Evolutionary conservation across 2,113 vertebrate genomes (phyloP).

Genomic region (Larimichthys polyactis): DNA sequence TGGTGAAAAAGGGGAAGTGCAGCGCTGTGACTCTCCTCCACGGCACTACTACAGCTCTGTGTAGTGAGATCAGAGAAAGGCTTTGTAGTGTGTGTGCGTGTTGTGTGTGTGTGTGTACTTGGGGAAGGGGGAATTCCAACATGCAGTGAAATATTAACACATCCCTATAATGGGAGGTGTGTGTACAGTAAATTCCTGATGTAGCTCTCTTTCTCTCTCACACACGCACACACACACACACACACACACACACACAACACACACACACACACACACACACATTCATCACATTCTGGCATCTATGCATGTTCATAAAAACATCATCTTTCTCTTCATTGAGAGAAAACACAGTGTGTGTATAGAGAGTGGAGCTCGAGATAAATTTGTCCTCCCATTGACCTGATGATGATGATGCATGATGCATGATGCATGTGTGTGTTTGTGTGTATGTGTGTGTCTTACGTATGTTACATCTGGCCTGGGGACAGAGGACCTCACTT

Average conservation of each 20-base stretch:
- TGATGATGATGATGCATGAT: conserved; percentile 16
- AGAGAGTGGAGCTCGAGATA: conserved; percentile 31
- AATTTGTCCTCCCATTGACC: conserved; percentile 67
- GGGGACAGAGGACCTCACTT: not conserved
- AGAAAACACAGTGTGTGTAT: not conserved
- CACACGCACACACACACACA: not conserved
- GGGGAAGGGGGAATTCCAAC: not conserved
- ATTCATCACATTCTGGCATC: not conserved
- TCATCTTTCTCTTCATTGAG: not conserved
- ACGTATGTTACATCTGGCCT: conserved; percentile 38
- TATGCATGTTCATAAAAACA: not conserved
- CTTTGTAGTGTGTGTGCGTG: not conserved
- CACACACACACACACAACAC: not conserved
- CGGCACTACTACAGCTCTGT: not conserved
- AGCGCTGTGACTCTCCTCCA: not conserved
- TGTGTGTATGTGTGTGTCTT: conserved; percentile 12
- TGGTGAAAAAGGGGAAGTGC: conserved; percentile 43
- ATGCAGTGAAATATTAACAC: not conserved
- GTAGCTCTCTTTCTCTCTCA: not conserved
- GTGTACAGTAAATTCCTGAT: not conserved
- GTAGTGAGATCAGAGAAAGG: not conserved
- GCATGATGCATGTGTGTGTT: not conserved
- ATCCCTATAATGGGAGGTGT: not conserved
- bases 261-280: not conserved
- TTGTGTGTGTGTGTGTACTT: not conserved